Evolutionary conservation across 2,113 vertebrate genomes (phyloP), one percentile per base, ranked within the genome.

Genomic region (Ptilonorhynchus violaceus): DNA sequence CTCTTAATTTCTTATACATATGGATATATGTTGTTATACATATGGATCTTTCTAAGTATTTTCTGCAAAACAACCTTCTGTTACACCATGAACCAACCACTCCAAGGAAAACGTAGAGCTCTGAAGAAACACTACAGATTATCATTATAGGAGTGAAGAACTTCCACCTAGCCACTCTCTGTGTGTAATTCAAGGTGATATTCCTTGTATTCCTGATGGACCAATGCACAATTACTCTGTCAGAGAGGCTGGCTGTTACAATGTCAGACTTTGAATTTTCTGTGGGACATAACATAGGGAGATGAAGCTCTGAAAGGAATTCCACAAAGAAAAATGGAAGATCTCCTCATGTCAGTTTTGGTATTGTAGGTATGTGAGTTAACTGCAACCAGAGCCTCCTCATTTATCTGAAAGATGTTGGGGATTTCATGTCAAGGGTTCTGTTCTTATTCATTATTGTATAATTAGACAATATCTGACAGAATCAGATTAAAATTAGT

Each of bases 401-500:
- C 22, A 18, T 35, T 91, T 80, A 37, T 37, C 15, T 85, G 19
- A 72, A 70, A 60, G 35, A 19, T 59, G 13, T 6, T 70, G 35
- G 39, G 8, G 28, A 60, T 85, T 93, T 94, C 37, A 33, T 75
- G 22, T 1, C 15, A 28, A 13, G 7, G 2, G 3, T 55, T 91
- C 37, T 95, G 49, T 31, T 21, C 12, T 64, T 79, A 72, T 31
- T 10, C 7, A 46, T 92, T 72, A 56, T 9, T 53, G 25, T 59
- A 42, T 39, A 86, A 76, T 75, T 50, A 84, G 13, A 92, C 6
- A n/a, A n/a, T 59, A 75, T 52, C 42, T 89, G 50, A 73, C 58
- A 93, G 31, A 84, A 67, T 56, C 18, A 68, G 25, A 60, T 35
- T 70, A 80, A 91, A 96, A 94, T 77, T 91, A 93, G 23, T 21